Evolutionary conservation across 2,888 invertebrate species (phyloP).

Genomic region (Strigamia maritima): DNA sequence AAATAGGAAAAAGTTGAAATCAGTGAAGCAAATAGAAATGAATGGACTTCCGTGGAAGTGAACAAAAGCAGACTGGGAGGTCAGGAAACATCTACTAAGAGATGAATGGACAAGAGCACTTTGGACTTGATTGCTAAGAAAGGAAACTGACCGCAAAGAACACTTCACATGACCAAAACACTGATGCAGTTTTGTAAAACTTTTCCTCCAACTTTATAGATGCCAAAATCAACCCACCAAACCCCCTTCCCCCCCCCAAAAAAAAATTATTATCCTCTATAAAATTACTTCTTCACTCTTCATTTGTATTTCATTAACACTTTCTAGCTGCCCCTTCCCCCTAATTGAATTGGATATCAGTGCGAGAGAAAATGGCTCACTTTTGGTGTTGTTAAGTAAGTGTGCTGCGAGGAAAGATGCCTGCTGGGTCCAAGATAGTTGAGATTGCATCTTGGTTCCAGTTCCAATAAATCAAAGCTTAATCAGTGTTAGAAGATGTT

Average conservation of each 20-base stretch:
- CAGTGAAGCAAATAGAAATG: not conserved
- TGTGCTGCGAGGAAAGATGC: not conserved
- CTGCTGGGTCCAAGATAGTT: not conserved
- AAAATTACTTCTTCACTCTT: no score
- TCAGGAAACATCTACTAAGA: not conserved
- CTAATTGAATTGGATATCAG: not conserved
- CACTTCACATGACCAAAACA: not conserved
- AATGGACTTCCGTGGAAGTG: constrained; percentile 4
- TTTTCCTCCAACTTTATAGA: not conserved
- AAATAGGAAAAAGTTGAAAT: not conserved
- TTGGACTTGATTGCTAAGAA: constrained; percentile 4
- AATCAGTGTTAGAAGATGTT: not conserved
- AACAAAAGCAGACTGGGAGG: not conserved
- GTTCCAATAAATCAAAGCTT: not conserved
- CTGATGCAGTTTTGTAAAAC: not conserved
- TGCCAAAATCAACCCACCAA: not conserved
- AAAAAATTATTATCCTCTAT: not conserved
- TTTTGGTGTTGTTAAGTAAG: not conserved
- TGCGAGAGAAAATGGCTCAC: not conserved
- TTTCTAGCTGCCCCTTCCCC: not conserved
- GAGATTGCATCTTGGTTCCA: not conserved
- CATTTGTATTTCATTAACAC: not conserved
- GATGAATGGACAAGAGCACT: constrained; percentile 4
- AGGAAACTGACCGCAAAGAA: not conserved
- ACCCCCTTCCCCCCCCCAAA: not conserved